phyloP scores from a whole-genome alignment of 2,113 vertebrate genomes.

The Callionymus lyra region DNA sequence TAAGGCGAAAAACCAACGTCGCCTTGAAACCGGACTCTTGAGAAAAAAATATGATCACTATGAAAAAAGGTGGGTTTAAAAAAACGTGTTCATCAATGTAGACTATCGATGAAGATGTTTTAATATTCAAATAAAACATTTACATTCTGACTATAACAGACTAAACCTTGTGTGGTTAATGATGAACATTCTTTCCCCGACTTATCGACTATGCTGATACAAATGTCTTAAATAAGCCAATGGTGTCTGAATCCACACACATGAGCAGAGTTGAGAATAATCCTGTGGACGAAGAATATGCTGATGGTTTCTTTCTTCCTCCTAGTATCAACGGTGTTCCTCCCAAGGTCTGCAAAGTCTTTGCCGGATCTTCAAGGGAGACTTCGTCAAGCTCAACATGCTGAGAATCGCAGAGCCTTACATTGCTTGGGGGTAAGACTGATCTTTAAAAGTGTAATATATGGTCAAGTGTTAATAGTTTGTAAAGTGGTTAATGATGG shows the following conservation, averaged over 20 bases:
- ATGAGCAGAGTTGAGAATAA: too few relatives aligned
- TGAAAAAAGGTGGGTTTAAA: conserved; percentile 74
- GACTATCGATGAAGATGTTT: too few relatives aligned
- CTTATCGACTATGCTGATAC: conserved; percentile 67
- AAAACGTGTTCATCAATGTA: too few relatives aligned
- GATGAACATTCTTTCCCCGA: conserved; percentile 71
- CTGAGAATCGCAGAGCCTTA: conserved; percentile 93
- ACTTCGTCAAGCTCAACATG: conserved; percentile 97
- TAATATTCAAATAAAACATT: too few relatives aligned
- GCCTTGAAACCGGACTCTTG: conserved; percentile 72
- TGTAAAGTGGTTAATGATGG: conserved; percentile 69
- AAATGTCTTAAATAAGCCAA: conserved; percentile 47
- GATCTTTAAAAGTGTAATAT: too few relatives aligned
- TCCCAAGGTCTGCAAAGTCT: conserved; percentile 93
- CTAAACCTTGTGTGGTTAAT: conserved; percentile 59
- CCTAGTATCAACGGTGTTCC: conserved; percentile 91
- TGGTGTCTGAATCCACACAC: conserved; percentile 60
- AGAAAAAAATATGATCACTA: conserved; percentile 75
- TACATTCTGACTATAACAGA: too few relatives aligned
- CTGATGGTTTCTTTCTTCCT: neutral
- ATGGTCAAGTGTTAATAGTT: too few relatives aligned
- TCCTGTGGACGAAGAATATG: neutral
- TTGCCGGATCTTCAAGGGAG: conserved; percentile 98
- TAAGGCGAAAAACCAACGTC: conserved; percentile 88
- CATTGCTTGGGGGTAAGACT: conserved; percentile 91